A percentile compares a stretch with the other conserved stretches of the same genome.
Evolutionary conservation across 2,113 vertebrate species (phyloP).

Genomic region (Ptychochromis oligacanthus): DNA sequence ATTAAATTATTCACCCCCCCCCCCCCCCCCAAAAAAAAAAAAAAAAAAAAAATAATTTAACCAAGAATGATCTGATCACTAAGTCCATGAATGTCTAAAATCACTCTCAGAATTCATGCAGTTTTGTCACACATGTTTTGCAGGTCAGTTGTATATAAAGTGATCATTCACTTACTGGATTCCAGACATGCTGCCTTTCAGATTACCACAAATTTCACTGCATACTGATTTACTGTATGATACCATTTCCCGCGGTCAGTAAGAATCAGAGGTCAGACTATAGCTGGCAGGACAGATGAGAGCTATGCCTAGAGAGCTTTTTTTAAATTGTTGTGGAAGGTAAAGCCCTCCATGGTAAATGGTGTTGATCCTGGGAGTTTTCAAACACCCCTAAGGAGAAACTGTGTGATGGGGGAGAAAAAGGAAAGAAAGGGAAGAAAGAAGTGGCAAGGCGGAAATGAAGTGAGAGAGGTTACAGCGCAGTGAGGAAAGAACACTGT

Average conservation of each 20-base stretch:
- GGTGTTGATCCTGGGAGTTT: slow-evolving; percentile 16
- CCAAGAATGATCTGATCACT: background rate
- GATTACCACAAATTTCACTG: background rate
- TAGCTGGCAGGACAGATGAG: slow-evolving; percentile 19
- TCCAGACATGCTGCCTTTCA: background rate
- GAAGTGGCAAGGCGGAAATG: background rate
- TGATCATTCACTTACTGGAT: background rate
- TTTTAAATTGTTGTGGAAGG: slow-evolving; percentile 26
- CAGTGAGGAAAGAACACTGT: background rate
- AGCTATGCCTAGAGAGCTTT: slow-evolving; percentile 26
- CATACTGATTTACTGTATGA: slow-evolving; percentile 16
- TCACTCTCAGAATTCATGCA: background rate
- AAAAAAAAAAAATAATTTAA: background rate
- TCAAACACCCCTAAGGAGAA: slow-evolving; percentile 1
- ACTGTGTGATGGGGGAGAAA: background rate
- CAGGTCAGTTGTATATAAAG: background rate
- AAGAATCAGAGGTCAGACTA: slow-evolving; percentile 44
- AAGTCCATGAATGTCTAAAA: background rate
- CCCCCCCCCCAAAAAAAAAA: no score
- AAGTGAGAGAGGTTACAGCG: background rate
- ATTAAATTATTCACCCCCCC: no score
- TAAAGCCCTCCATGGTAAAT: slow-evolving; percentile 34
- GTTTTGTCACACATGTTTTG: background rate
- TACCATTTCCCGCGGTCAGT: slow-evolving; percentile 28
- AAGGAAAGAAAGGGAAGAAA: background rate